A percentile compares a stretch with the other conserved stretches of the same genome.
These are phyloP conservation scores for Erynnis tages DNA, from an alignment of 2,888 invertebrate genomes.

Conservation along the genomic window DNA sequence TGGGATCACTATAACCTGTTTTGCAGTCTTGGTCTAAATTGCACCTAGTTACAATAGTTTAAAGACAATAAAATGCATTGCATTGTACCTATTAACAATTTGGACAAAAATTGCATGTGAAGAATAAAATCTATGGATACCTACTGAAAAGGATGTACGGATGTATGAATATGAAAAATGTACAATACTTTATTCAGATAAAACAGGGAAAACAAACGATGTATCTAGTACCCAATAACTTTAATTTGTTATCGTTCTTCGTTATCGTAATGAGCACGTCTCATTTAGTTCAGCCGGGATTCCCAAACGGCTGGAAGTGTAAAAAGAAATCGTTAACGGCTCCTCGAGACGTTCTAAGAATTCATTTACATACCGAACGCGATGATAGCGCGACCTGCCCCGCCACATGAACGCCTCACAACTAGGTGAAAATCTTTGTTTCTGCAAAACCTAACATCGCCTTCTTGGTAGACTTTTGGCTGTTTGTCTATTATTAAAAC, in stretches of 20 bases:
- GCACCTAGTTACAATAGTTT: constrained; percentile 8
- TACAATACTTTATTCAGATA: too few relatives aligned
- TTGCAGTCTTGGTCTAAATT: not conserved
- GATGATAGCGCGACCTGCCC: constrained; percentile 34
- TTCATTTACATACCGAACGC: constrained; percentile 65
- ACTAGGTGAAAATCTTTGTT: not conserved
- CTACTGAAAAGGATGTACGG: too few relatives aligned
- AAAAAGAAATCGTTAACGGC: constrained; percentile 45
- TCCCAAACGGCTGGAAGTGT: constrained; percentile 64
- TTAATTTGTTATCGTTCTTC: too few relatives aligned
- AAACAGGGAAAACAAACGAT: too few relatives aligned
- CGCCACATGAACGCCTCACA: constrained; percentile 1
- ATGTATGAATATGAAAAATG: too few relatives aligned
- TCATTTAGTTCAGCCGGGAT: constrained; percentile 41
- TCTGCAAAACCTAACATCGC: too few relatives aligned
- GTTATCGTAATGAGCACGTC: not conserved
- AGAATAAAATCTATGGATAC: not conserved
- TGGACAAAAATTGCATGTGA: not conserved
- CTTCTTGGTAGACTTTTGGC: too few relatives aligned
- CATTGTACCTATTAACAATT: not conserved
- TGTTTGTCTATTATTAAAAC: too few relatives aligned
- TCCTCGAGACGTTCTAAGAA: constrained; percentile 61
- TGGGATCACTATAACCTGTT: constrained; percentile 1
- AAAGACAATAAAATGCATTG: not conserved
- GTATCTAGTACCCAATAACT: too few relatives aligned